Percentiles rank a stretch among this genome's conserved stretches.
These are phyloP conservation scores for Microhierax caerulescens DNA, from an alignment of 2,797 vertebrate genomes.

Conservation along the genomic window DNA sequence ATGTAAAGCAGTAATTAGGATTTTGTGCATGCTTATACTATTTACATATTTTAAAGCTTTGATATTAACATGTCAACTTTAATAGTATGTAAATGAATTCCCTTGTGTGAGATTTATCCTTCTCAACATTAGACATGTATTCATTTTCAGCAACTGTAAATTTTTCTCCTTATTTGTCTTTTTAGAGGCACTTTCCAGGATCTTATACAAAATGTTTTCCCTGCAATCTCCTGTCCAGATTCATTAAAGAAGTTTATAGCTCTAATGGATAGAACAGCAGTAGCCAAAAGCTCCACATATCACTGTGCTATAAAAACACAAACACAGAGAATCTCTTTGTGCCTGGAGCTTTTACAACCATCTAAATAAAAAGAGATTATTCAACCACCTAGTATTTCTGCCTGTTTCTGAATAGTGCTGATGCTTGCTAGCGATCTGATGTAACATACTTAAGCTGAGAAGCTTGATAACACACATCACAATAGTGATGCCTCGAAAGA, in stretches of 20 bases:
- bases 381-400: neutral
- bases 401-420: neutral
- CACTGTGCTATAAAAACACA: neutral
- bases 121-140: neutral
- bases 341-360: neutral
- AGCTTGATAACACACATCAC: neutral
- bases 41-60: slow-evolving; percentile 79
- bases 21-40: slow-evolving; percentile 67
- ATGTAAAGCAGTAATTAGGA: slow-evolving; percentile 77
- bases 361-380: neutral
- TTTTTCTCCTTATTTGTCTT: slow-evolving; percentile 1
- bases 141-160: slow-evolving; percentile 17
- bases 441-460: neutral
- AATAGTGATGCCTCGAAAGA: neutral
- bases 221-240: neutral
- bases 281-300: neutral
- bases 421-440: neutral
- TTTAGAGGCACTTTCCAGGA: slow-evolving; percentile 8
- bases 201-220: neutral
- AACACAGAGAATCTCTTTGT: neutral
- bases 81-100: slow-evolving; percentile 66
- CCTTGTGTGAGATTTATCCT: slow-evolving; percentile 32
- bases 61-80: slow-evolving; percentile 70
- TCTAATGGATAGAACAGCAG: neutral
- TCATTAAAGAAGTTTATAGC: slow-evolving; percentile 8